Base-by-base conservation (phyloP, 1,140 invertebrate genomes). In the Drosophila tropicalis region DNA sequence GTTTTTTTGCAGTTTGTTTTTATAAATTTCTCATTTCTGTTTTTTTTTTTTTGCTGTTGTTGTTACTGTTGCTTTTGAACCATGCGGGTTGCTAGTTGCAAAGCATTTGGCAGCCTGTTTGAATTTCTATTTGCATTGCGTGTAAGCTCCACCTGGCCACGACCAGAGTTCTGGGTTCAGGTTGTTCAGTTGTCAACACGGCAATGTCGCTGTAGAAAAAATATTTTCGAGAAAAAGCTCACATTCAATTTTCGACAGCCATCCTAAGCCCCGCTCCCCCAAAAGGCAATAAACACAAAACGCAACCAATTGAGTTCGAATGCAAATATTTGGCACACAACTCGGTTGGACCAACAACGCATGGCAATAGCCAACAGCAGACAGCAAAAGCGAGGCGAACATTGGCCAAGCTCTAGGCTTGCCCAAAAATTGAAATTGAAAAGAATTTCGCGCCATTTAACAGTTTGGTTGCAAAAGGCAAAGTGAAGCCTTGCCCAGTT, bases 251-350 rank as follows among this genome's bases (percentile, higher is more conserved):
- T 80, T 70, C 62, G 70, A 51, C 84, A 70, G 65, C 65, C 36
- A 12, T 5, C 10, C 12, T 32, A 79, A 65, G 1, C 55, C 55
- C n/a, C 13, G n/a, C 22, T 12, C 9, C 19, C 54, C 54, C 71
- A 71, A 87, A 76, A 72, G 70, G 84, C 79, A 87, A 87, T 89
- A 87, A 89, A 89, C 79, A 83, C 79, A 89, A 87, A 87, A 89
- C 76, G 76, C 79, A 80, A 71, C 76, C 84, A 89, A 87, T 87
- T 87, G 83, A 89, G 79, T 89, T 83, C 84, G 76, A 79, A 83
- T 83, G 84, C 83, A 87, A 87, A 87, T 89, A 87, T 87, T 87
- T 83, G 76, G 44, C 44, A 51, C 44, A 63, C 51, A 72, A 67
- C 65, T 68, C 63, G 62, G 10, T 12, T 9, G 9, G 44, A 19